Evolutionary conservation across 2,113 vertebrate genomes (phyloP).

Genomic region (Capreolus pygargus): DNA sequence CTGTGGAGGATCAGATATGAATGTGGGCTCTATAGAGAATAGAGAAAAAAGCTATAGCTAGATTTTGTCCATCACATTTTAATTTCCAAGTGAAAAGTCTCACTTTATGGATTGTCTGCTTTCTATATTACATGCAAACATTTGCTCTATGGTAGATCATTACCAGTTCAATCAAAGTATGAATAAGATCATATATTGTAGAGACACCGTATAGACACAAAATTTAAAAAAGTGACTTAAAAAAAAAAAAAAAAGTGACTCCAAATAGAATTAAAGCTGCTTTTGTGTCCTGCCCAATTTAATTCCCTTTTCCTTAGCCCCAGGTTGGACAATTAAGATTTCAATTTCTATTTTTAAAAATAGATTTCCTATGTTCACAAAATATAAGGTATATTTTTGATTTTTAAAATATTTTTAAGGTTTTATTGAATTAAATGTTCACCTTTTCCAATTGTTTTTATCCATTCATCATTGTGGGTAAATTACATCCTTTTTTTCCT

Average conservation of each 20-base stretch:
- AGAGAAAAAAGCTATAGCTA: not conserved
- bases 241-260: not conserved
- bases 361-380: not conserved
- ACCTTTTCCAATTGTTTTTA: not conserved
- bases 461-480: not conserved
- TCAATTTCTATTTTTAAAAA: not conserved
- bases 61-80: not conserved
- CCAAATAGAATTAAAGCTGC: not conserved
- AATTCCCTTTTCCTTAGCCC: not conserved
- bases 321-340: not conserved
- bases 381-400: not conserved
- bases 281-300: not conserved
- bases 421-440: not conserved
- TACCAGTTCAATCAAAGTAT: not conserved
- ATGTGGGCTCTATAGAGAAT: not conserved
- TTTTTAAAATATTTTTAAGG: not conserved
- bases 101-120: not conserved
- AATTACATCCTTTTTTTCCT: not conserved
- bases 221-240: too few relatives aligned
- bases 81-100: not conserved
- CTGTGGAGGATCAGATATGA: not conserved
- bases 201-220: not conserved
- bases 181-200: not conserved
- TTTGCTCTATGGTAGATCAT: not conserved
- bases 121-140: not conserved